Evolutionary conservation across 2,888 invertebrate genomes (phyloP).

Genomic region (Sphaerophoria rueppellii): DNA sequence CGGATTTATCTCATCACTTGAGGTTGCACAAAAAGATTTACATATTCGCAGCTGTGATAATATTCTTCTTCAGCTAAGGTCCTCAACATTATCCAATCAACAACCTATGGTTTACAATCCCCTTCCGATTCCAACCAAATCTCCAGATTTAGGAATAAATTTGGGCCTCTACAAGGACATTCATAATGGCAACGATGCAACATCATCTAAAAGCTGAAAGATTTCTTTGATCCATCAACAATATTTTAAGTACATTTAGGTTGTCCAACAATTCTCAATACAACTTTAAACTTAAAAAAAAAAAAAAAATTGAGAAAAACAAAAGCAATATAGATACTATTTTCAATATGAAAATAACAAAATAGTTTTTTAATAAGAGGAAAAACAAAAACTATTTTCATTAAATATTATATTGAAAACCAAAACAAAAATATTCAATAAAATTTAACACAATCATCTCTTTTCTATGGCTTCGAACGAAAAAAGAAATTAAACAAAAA

Average conservation of each 20-base stretch:
- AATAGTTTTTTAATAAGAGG: not conserved
- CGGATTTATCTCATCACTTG: conserved; percentile 47
- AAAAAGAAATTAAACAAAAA: not conserved
- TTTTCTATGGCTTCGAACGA: conserved; percentile 60
- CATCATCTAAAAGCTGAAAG: conserved; percentile 66
- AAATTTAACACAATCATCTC: conserved; percentile 52
- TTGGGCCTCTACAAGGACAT: conserved; percentile 70
- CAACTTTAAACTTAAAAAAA: not conserved
- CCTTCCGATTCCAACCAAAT: conserved; percentile 77
- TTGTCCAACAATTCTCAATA: conserved; percentile 20
- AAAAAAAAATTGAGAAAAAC: conserved; percentile 40
- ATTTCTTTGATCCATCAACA: conserved; percentile 19
- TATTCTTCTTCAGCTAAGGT: conserved; percentile 75
- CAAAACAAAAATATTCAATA: conserved; percentile 10
- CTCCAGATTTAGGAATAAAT: conserved; percentile 74
- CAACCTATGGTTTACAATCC: conserved; percentile 76
- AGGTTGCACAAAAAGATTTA: conserved; percentile 66
- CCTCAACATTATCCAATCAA: conserved; percentile 54
- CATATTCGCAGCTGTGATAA: conserved; percentile 77
- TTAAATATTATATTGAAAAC: conserved; percentile 44
- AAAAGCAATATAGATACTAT: conserved; percentile 66
- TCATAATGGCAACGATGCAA: conserved; percentile 44
- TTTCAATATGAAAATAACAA: conserved; percentile 52
- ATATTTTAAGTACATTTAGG: conserved; percentile 27
- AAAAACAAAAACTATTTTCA: conserved; percentile 61